A percentile compares a stretch with the other conserved stretches of the same genome.
Evolutionary conservation across 92 coral and sea anemone species (phyloP).

Genomic region (Siderastrea siderea): DNA sequence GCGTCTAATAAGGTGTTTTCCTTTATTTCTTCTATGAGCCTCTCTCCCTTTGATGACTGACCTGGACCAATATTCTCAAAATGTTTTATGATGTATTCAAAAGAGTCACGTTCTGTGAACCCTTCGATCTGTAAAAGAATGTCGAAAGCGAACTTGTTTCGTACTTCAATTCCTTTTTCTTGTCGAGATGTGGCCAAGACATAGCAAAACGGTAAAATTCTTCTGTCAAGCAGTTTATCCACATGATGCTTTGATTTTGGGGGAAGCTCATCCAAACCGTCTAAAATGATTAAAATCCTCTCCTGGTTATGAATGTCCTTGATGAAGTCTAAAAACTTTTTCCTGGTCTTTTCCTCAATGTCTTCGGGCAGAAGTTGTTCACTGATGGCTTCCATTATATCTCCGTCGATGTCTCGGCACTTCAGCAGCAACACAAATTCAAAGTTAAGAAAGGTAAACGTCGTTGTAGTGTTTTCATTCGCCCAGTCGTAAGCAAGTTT

Average conservation of each 20-base stretch:
- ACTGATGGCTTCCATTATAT: slow-evolving; percentile 6
- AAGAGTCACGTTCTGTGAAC: not conserved
- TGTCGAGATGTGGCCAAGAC: slow-evolving; percentile 4
- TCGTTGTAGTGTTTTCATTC: not conserved
- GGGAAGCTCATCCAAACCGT: slow-evolving; percentile 12
- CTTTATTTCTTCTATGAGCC: not conserved
- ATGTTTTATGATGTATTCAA: slow-evolving; percentile 2
- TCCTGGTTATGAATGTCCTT: not conserved
- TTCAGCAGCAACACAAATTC: not conserved
- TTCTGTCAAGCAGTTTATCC: not conserved
- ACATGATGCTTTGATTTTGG: not conserved
- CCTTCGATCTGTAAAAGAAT: not conserved
- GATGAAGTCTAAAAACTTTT: not conserved
- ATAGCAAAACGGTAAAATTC: slow-evolving; percentile 1
- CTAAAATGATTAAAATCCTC: slow-evolving; percentile 7
- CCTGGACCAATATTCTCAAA: not conserved
- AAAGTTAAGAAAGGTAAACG: not conserved
- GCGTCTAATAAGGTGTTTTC: not conserved
- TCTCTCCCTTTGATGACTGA: slow-evolving; percentile 12
- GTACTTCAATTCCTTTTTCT: slow-evolving; percentile 16
- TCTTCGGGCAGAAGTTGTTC: slow-evolving; percentile 12
- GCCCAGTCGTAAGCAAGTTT: slow-evolving; percentile 18
- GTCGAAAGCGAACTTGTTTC: not conserved
- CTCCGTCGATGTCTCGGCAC: not conserved
- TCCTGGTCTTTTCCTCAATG: not conserved